Base-by-base conservation (phyloP, 2,113 vertebrate genomes). In the Cyprinus carpio region DNA sequence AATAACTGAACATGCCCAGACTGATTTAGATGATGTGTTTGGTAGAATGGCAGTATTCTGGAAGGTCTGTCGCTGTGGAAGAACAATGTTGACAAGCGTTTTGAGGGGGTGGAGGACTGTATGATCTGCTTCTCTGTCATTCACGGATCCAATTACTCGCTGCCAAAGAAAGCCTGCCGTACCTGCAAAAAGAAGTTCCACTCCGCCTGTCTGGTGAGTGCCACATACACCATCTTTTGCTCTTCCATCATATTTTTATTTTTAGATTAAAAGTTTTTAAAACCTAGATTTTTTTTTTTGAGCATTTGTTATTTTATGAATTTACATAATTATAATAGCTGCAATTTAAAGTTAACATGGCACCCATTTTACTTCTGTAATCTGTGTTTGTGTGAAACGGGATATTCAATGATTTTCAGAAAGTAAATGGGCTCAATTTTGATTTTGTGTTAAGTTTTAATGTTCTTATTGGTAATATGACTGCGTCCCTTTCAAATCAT, bases 71-170 rank as follows among this genome's bases (percentile, higher is more conserved):
- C 97, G 56, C 92, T 99, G 82, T 99, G 98, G 98, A 99, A 99
- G 92, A 98, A 97, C 90, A 99, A 99, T 0, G 97, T 99, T 85
- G 98, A 99, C 89, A 99, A 99, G 89, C 96, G 97, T n/a, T 99
- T 99, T 72, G 98, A 99, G 90, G 98, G 98, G 5, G 95, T 99
- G 86, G 98, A 99, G 93, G 98, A 99, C 37, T 99, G 98, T 84
- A 99, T 99, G 97, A 99, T 99, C 92, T 99, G 98, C 91, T 99
- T 97, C 90, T 99, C 98, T 0, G 97, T 99, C 83, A 99, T 99
- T 90, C 98, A 99, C 25, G 97, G 98, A 82, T 99, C 97, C 84
- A 99, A 99, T 93, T 99, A 99, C 91, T 99, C 98, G 65, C 96
- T 99, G 89, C 98, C 98, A 6, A 98, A 98, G 92, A 99, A 99